Conservation (phyloP, 1,140 invertebrate genomes). For the Aphaenogaster ashmeadi region DNA sequence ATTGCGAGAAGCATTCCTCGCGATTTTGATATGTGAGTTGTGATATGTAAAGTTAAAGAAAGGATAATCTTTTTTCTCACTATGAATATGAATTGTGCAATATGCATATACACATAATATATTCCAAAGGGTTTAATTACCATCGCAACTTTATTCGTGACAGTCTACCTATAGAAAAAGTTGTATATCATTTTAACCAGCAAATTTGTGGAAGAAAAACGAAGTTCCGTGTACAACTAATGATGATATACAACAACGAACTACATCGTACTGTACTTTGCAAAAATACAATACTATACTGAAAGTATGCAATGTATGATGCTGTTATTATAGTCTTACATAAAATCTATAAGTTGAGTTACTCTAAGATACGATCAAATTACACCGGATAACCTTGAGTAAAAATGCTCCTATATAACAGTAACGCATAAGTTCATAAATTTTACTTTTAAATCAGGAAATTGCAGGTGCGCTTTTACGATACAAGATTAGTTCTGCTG, state of each 20-base stretch:
- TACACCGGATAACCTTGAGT: background rate
- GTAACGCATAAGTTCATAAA: slow-evolving; percentile 10
- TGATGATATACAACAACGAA: slow-evolving; percentile 55
- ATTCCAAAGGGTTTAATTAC: slow-evolving; percentile 42
- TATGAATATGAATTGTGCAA: slow-evolving; percentile 48
- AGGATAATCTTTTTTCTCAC: slow-evolving; percentile 38
- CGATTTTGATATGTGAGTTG: slow-evolving; percentile 21
- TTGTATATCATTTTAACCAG: slow-evolving; percentile 44
- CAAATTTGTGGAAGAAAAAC: slow-evolving; percentile 46
- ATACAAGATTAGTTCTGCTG: background rate
- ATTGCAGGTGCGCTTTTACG: background rate
- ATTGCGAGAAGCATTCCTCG: slow-evolving; percentile 47
- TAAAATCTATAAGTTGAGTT: slow-evolving; percentile 37
- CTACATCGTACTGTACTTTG: background rate
- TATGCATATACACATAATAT: slow-evolving; percentile 19
- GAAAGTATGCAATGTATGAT: slow-evolving; percentile 33
- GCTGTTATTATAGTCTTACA: slow-evolving; percentile 9
- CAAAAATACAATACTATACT: slow-evolving; percentile 27
- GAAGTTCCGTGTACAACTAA: slow-evolving; percentile 59
- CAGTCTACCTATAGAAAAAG: slow-evolving; percentile 29
- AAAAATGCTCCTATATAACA: background rate
- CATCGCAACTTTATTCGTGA: slow-evolving; percentile 48
- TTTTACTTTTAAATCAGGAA: slow-evolving; percentile 19
- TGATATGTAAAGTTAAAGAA: slow-evolving; percentile 60
- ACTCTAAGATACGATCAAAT: slow-evolving; percentile 31